A percentile compares a stretch with the other conserved stretches of the same genome.
Conservation (phyloP, 2,113 vertebrate genomes). For the Marcusenius ussheri region DNA sequence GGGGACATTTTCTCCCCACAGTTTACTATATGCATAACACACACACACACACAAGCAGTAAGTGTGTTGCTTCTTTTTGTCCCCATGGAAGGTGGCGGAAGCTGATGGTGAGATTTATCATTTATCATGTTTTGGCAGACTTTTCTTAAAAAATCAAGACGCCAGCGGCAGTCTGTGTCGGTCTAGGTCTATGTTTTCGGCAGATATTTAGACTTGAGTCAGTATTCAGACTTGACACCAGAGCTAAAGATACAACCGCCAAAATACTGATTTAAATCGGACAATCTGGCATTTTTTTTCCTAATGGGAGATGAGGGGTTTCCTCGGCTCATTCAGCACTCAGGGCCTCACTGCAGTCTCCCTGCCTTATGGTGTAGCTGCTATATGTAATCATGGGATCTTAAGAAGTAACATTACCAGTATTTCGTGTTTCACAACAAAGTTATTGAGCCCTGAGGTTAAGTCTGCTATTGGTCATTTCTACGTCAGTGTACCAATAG, state of each 20-base stretch:
- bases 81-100: not conserved
- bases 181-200: not conserved
- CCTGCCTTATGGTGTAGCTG: not conserved
- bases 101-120: not conserved
- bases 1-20: not conserved
- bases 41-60: no score
- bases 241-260: not conserved
- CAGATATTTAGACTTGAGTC: not conserved
- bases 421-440: not conserved
- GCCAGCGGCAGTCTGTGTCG: not conserved
- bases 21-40: not conserved
- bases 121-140: not conserved
- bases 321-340: not conserved
- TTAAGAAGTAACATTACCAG: not conserved
- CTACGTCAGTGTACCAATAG: not conserved
- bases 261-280: not conserved
- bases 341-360: not conserved
- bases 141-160: not conserved
- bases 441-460: not conserved
- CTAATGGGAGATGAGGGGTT: not conserved
- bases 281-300: not conserved
- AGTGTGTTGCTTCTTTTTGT: not conserved
- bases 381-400: not conserved
- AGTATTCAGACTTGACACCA: not conserved
- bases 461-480: not conserved